Percentiles rank a stretch among this genome's conserved stretches.
Conservation (phyloP, 64 coral and sea anemone species). For the Montipora efflorescens region DNA sequence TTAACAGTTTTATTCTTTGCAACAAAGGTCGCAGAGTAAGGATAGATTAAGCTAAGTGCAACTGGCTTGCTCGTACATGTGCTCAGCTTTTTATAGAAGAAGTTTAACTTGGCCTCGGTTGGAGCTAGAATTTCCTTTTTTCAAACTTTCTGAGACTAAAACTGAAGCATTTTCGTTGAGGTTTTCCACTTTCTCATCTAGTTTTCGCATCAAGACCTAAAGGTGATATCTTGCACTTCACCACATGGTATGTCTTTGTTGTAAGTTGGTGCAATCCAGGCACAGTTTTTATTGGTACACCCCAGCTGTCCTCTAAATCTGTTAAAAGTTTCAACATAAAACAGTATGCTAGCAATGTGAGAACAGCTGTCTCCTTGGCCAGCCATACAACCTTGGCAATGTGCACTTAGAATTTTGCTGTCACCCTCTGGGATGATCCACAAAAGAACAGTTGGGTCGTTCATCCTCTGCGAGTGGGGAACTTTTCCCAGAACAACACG, state of each 20-base stretch:
- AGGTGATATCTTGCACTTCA: conserved; percentile 26
- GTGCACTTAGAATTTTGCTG: conserved; percentile 8
- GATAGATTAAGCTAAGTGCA: conserved; percentile 16
- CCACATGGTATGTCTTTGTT: conserved; percentile 29
- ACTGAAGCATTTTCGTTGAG: conserved; percentile 5
- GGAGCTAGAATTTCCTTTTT: conserved; percentile 43
- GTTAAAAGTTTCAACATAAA: conserved; percentile 37
- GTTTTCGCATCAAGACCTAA: conserved; percentile 25
- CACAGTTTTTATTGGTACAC: conserved; percentile 1
- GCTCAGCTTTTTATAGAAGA: not conserved
- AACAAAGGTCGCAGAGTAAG: not conserved
- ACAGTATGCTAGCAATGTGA: not conserved
- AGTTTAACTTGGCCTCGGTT: conserved; percentile 50
- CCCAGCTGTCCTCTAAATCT: conserved; percentile 23
- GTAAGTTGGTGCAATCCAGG: conserved; percentile 36
- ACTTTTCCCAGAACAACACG: conserved; percentile 34
- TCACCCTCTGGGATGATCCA: conserved; percentile 13
- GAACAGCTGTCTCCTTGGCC: conserved; percentile 12
- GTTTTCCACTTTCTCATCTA: conserved; percentile 23
- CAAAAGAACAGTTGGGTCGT: conserved; percentile 12
- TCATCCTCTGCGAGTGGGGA: conserved; percentile 33
- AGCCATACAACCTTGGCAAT: conserved; percentile 14
- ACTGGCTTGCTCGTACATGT: too few relatives aligned
- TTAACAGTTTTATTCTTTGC: too few relatives aligned
- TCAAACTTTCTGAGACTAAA: conserved; percentile 14